phyloP scores from a whole-genome alignment of 2,797 vertebrate genomes.

The Bovichtus variegatus region DNA sequence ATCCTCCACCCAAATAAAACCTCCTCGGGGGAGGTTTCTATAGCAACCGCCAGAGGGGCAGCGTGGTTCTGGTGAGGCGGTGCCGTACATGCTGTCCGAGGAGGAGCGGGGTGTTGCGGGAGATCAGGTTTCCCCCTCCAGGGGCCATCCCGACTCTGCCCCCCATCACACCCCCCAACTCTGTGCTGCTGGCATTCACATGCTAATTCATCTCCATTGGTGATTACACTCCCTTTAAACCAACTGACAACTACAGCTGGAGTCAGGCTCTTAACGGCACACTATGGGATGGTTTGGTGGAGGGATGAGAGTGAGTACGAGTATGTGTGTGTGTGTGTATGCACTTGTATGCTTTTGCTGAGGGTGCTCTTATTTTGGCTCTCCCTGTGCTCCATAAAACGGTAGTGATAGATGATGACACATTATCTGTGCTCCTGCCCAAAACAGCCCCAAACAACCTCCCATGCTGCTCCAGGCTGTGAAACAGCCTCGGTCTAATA shows the following conservation, averaged over 20 bases:
- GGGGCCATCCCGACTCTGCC: slow-evolving; percentile 74
- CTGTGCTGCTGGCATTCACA: slow-evolving; percentile 92
- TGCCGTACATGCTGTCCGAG: slow-evolving; percentile 84
- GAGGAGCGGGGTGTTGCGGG: slow-evolving; percentile 86
- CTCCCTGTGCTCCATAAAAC: slow-evolving; percentile 66
- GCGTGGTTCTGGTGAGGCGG: slow-evolving; percentile 85
- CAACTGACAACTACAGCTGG: slow-evolving; percentile 95
- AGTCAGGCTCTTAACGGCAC: slow-evolving; percentile 89
- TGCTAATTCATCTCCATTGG: slow-evolving; percentile 95
- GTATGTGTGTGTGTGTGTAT: slow-evolving; percentile 23
- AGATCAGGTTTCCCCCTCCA: slow-evolving; percentile 90
- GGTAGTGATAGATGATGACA: slow-evolving; percentile 76
- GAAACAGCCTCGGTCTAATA: slow-evolving; percentile 71
- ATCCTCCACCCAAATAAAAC: slow-evolving; percentile 60
- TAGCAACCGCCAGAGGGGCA: slow-evolving; percentile 89
- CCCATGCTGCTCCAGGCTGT: slow-evolving; percentile 74
- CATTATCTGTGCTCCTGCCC: slow-evolving; percentile 65
- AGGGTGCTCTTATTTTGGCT: slow-evolving; percentile 66
- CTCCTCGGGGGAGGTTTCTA: slow-evolving; percentile 86
- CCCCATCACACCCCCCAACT: slow-evolving; percentile 83
- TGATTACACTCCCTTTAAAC: slow-evolving; percentile 96
- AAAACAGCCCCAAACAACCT: slow-evolving; percentile 66
- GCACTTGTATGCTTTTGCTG: slow-evolving; percentile 64
- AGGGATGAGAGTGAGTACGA: slow-evolving; percentile 38
- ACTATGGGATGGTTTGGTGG: slow-evolving; percentile 73